A percentile compares a stretch with the other conserved stretches of the same genome.
phyloP scores from a whole-genome alignment of 2,113 vertebrate species.

The Eurystomus gularis region DNA sequence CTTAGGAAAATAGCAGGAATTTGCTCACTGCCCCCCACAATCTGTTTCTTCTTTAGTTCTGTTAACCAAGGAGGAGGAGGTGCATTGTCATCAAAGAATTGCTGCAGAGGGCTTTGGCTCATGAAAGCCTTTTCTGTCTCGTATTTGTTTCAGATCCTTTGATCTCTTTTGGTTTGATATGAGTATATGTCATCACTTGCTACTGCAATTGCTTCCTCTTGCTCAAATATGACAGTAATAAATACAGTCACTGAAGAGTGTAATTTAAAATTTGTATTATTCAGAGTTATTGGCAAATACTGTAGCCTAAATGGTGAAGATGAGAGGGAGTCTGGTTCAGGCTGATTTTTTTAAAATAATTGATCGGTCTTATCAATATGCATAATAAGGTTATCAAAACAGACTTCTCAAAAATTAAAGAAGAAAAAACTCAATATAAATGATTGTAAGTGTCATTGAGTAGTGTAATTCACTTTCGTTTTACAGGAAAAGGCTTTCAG shows the following conservation, averaged over 20 bases:
- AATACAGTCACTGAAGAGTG: slow-evolving; percentile 11
- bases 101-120: slow-evolving; percentile 4
- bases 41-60: background rate
- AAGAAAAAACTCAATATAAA: slow-evolving; percentile 32
- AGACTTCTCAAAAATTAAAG: slow-evolving; percentile 29
- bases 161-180: slow-evolving; percentile 38
- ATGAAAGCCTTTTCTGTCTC: background rate
- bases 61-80: background rate
- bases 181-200: slow-evolving; percentile 40
- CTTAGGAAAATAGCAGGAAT: background rate
- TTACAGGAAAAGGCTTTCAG: slow-evolving; percentile 63
- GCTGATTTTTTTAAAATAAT: background rate
- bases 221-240: slow-evolving; percentile 47
- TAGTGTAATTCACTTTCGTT: slow-evolving; percentile 47
- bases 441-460: slow-evolving; percentile 37
- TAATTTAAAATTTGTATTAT: slow-evolving; percentile 54
- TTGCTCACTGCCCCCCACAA: rapidly evolving
- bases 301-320: slow-evolving; percentile 4
- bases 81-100: background rate
- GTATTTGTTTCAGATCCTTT: slow-evolving; percentile 42
- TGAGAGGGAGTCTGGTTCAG: background rate
- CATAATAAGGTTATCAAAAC: slow-evolving; percentile 21
- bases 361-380: background rate
- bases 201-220: slow-evolving; percentile 45
- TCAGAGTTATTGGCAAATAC: slow-evolving; percentile 12